A percentile compares a stretch with the other conserved stretches of the same genome.
Evolutionary conservation across 53 echinoderm and acorn worm species (phyloP).

Genomic region (Mesocentrotus franciscanus): DNA sequence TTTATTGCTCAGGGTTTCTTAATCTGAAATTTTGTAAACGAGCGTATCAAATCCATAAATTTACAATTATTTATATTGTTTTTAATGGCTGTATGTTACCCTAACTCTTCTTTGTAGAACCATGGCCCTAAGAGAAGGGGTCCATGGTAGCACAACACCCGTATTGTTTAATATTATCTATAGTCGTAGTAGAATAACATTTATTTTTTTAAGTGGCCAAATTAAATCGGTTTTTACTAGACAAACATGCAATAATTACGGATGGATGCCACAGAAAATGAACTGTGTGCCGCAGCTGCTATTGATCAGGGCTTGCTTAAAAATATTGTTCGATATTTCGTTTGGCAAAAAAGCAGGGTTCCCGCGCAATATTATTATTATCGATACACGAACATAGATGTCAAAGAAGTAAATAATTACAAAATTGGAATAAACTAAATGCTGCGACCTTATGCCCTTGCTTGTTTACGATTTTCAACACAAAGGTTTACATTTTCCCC

Average conservation of each 20-base stretch:
- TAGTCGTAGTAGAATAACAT: no score
- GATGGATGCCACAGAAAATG: background rate
- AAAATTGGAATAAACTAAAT: background rate
- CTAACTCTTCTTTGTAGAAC: no score
- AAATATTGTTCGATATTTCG: background rate
- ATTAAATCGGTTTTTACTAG: background rate
- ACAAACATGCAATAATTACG: background rate
- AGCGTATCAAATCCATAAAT: no score
- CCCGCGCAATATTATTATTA: background rate
- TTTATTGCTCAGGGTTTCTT: no score
- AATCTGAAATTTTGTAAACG: no score
- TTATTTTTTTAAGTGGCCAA: no score
- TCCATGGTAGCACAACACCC: no score
- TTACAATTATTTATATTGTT: no score
- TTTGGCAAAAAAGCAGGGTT: background rate
- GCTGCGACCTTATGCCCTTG: background rate
- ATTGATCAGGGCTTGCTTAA: background rate
- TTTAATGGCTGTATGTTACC: no score
- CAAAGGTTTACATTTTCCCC: background rate
- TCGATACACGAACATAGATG: background rate
- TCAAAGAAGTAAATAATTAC: background rate
- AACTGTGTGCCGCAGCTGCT: background rate
- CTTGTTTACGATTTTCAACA: background rate
- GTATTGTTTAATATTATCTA: no score
- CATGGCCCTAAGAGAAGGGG: no score